These are phyloP conservation scores for Actinostola sp. DNA, from an alignment of 92 coral and sea anemone species.

Conservation along the genomic window DNA sequence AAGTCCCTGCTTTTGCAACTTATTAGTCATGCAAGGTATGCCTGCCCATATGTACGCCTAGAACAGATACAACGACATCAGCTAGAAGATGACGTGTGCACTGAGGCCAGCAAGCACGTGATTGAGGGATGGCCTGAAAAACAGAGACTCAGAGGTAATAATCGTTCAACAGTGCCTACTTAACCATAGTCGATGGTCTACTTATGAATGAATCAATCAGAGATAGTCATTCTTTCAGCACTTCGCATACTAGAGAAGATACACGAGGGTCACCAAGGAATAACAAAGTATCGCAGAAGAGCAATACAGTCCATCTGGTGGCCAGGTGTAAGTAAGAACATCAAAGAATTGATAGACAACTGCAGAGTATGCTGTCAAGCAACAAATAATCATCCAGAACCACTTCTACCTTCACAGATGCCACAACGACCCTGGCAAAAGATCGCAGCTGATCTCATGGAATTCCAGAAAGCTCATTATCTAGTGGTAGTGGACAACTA, in stretches of 20 bases:
- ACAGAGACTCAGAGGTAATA: conserved; percentile 11
- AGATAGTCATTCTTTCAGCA: conserved; percentile 26
- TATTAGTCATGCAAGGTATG: conserved; percentile 30
- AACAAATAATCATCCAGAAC: conserved; percentile 22
- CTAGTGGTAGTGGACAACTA: conserved; percentile 35
- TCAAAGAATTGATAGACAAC: conserved; percentile 8
- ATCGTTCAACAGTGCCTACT: conserved; percentile 9
- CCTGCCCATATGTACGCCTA: conserved; percentile 34
- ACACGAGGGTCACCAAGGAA: conserved; percentile 51
- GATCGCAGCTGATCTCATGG: conserved; percentile 34
- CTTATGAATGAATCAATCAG: conserved; percentile 34
- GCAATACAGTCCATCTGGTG: conserved; percentile 38
- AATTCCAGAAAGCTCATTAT: conserved; percentile 21
- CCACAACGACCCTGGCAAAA: no score
- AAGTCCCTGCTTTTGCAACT: conserved; percentile 1
- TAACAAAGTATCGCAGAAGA: no score
- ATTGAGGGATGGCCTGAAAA: conserved; percentile 32
- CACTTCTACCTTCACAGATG: conserved; percentile 15
- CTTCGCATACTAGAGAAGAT: conserved; percentile 16
- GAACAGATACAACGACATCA: conserved; percentile 31
- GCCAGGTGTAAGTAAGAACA: conserved; percentile 34
- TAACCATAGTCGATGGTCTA: conserved; percentile 12
- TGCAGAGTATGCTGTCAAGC: conserved; percentile 22
- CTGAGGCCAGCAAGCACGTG: conserved; percentile 25
- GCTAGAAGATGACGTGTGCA: conserved; percentile 38